Evolutionary conservation across 2,888 invertebrate species (phyloP).

Genomic region (Rotaria macrura): DNA sequence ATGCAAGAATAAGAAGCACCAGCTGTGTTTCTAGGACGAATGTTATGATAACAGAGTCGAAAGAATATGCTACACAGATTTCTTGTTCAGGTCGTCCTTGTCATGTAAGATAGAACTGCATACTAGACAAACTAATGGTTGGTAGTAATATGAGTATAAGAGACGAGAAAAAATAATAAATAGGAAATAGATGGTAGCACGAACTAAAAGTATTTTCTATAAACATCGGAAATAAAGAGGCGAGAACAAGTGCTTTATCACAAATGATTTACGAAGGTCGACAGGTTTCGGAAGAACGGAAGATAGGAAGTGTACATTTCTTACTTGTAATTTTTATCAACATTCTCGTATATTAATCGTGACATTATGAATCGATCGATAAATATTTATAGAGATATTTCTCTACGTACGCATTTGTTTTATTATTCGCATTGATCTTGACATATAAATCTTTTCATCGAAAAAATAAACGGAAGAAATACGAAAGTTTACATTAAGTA

Average conservation of each 20-base stretch:
- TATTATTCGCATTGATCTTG: neutral
- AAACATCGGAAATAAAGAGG: too few species aligned
- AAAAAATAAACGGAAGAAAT: neutral
- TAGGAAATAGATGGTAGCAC: too few species aligned
- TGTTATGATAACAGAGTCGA: neutral
- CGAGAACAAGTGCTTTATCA: too few species aligned
- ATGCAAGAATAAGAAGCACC: too few species aligned
- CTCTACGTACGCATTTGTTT: neutral
- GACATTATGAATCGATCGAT: neutral
- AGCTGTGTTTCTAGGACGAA: too few species aligned
- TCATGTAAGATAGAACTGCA: neutral
- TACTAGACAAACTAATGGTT: neutral
- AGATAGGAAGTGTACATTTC: too few species aligned
- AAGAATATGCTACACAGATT: neutral
- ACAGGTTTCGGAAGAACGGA: too few species aligned
- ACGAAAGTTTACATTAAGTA: neutral
- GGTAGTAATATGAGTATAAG: neutral
- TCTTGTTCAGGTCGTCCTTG: neutral
- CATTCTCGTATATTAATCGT: too few species aligned
- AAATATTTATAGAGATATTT: neutral
- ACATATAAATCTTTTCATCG: neutral
- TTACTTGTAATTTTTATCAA: too few species aligned
- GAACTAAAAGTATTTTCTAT: too few species aligned
- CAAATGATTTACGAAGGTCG: too few species aligned
- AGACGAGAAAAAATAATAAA: too few species aligned